A percentile compares a stretch with the other conserved stretches of the same genome.
Conservation (phyloP, 53 echinoderm and acorn worm species). For the Stichopus horrens region DNA sequence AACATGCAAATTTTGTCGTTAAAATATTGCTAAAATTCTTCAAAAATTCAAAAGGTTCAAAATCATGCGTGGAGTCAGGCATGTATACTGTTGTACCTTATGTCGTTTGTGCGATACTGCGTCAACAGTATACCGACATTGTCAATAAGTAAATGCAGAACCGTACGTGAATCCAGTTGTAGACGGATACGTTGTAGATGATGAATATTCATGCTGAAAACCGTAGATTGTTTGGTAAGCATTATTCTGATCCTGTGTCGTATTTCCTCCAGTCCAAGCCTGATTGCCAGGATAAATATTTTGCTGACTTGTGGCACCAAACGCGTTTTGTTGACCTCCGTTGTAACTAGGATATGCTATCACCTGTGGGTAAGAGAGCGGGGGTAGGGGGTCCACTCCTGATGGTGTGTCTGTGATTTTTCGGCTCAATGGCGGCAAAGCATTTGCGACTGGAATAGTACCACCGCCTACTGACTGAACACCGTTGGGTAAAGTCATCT, state of each 20-base stretch:
- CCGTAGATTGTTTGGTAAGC: background rate
- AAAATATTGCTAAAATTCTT: no score
- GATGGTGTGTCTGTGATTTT: background rate
- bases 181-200: background rate
- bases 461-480: background rate
- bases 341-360: background rate
- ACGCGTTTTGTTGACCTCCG: background rate
- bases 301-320: background rate
- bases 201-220: background rate
- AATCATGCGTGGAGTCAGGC: no score
- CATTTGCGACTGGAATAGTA: background rate
- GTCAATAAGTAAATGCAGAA: background rate
- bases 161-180: background rate
- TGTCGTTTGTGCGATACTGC: no score
- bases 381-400: background rate
- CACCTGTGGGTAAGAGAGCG: background rate
- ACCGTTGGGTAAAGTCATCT: background rate
- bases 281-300: background rate
- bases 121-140: no score
- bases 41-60: no score
- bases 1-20: no score
- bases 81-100: no score
- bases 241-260: background rate
- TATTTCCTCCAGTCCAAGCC: background rate
- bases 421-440: background rate